Evolutionary conservation across 2,113 vertebrate genomes (phyloP).

Genomic region (Tenrec ecaudatus): DNA sequence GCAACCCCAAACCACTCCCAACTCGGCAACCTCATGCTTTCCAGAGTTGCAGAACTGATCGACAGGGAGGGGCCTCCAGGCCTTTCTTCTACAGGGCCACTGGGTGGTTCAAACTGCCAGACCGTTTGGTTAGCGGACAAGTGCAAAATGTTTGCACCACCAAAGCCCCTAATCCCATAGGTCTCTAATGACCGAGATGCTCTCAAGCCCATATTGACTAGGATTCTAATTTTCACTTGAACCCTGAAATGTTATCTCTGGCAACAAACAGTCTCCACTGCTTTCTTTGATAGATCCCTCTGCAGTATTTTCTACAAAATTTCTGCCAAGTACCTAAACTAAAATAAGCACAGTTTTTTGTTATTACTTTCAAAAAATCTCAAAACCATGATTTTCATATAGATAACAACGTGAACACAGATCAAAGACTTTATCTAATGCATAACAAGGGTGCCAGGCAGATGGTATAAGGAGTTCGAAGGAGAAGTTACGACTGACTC

Average conservation of each 20-base stretch:
- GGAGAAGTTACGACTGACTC: background rate
- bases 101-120: background rate
- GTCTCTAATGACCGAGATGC: background rate
- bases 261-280: conserved; percentile 4
- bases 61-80: background rate
- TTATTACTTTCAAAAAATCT: conserved; percentile 28
- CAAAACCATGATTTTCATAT: conserved; percentile 36
- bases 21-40: background rate
- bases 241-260: conserved; percentile 34
- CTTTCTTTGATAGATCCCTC: conserved; percentile 52
- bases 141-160: background rate
- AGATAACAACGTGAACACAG: conserved; percentile 24
- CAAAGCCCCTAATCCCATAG: background rate
- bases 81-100: background rate
- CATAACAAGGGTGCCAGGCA: background rate
- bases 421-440: conserved; percentile 51
- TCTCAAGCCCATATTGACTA: background rate
- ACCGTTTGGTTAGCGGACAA: background rate
- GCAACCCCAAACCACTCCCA: background rate
- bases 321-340: conserved; percentile 21
- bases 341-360: background rate
- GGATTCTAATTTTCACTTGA: conserved; percentile 51
- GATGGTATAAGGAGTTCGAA: conserved; percentile 27
- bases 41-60: background rate
- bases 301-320: conserved; percentile 51